Base-by-base conservation (phyloP, 1,140 invertebrate genomes). In the Maniola jurtina region DNA sequence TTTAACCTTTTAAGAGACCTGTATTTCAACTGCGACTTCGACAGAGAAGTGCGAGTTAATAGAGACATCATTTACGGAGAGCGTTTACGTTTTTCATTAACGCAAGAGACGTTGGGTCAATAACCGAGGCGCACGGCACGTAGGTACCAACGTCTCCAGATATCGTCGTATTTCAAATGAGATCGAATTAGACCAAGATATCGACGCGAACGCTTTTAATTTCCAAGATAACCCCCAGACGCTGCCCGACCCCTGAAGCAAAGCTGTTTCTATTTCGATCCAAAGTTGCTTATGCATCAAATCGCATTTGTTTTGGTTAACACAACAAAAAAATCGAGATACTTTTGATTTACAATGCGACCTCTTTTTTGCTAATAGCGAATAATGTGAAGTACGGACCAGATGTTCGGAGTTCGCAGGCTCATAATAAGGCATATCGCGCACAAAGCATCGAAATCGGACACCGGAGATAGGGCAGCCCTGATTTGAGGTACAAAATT, bases 371-470 rank as follows among this genome's bases (percentile, higher is more conserved):
- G 79, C 76, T 74, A 77, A 79, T 80, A 79, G 75, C 77, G 76
- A 81, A 84, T 84, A 84, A 86, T 84, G 79, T 78, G 77, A 75
- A 77, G 78, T 74, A 72, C 64, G 69, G 81, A 77, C 80, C 88
- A 90, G 88, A 90, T 90, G 88, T 89, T 90, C 84, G 79, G 80
- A 74, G 71, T 86, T 89, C 83, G 79, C 84, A 77, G 72, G 77
- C 77, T 82, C 75, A 90, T 90, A 90, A 90, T 90, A 86, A 90
- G 88, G 77, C 81, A 76, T 87, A 88, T 90, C 88, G 85, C 76
- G 77, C 79, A 89, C 86, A 90, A 90, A 87, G 86, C 78, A 83
- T 85, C 81, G 88, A 86, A 86, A 90, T 89, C 83, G 79, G 88
- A 90, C 88, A 90, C 88, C 88, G 83, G 85, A 86, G 88, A 88